Percentiles rank a stretch among this genome's conserved stretches.
phyloP scores from a whole-genome alignment of 2,113 vertebrate genomes.

The Cygnus buccinator region DNA sequence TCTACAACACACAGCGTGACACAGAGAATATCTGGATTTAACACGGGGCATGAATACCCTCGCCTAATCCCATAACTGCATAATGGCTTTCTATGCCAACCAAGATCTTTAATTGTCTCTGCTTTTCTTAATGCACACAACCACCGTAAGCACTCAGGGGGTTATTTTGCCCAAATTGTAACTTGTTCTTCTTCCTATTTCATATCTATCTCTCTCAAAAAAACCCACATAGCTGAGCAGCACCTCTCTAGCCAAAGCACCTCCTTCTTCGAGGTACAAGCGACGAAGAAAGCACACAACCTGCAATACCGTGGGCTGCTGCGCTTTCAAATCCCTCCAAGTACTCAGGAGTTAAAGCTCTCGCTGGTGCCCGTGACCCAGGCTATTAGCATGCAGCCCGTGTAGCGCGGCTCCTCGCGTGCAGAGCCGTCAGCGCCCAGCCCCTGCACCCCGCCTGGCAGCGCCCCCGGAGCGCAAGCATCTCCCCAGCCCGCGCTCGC shows the following conservation, averaged over 20 bases:
- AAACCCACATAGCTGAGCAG: neutral
- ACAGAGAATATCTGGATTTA: constrained; percentile 38
- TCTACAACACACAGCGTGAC: constrained; percentile 29
- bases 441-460: constrained; percentile 31
- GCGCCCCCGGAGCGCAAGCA: constrained; percentile 17
- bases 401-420: neutral
- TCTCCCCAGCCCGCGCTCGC: constrained; percentile 9
- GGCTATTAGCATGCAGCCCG: constrained; percentile 37
- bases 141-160: neutral
- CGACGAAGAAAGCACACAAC: neutral
- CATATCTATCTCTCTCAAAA: neutral
- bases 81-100: constrained; percentile 14
- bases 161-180: constrained; percentile 36
- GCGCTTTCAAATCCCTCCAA: neutral
- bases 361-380: neutral
- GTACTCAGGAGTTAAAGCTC: constrained; percentile 26
- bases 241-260: neutral
- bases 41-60: constrained; percentile 5
- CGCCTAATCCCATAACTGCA: constrained; percentile 31
- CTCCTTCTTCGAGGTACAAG: neutral
- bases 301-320: neutral
- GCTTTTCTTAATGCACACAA: constrained; percentile 16
- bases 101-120: constrained; percentile 14
- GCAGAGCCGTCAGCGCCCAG: constrained; percentile 12
- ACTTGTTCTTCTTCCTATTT: constrained; percentile 46